Evolutionary conservation across 2,113 vertebrate genomes (phyloP), one percentile per base, ranked within the genome.

Genomic region (Oriolus oriolus): DNA sequence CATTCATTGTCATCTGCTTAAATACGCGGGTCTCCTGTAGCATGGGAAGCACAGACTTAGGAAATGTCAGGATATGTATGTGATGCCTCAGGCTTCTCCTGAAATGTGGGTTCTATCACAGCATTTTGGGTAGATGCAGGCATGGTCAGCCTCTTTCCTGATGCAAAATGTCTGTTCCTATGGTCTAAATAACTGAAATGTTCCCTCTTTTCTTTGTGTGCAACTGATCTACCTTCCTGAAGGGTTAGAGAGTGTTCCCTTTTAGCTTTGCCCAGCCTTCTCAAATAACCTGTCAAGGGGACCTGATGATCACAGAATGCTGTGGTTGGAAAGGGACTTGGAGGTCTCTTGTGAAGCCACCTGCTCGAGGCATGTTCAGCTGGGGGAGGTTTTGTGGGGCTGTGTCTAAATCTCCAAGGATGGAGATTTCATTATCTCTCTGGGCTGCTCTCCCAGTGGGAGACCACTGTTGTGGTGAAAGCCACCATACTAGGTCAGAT

Each of bases 281-380:
- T 23, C 8, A 18, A 49, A 33, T 78, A 81, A 37, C 73, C 24
- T 87, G 87, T 64, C 30, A 23, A 13, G 35, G 42, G 11, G 68
- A 64, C 7, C 24, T 53, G 49, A 41, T 52, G 74, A 56, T 64
- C 1, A 6, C 37, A 74, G 64, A 84, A 28, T 0, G 3, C 65
- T 56, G 41, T 1, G 5, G 6, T 60, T 49, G 49, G 27, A 56
- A 57, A 64, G 44, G 41, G 61, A 13, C 65, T 44, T 49, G 1
- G 12, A 30, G 16, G 31, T 85, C 44, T 33, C 39, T 70, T 49
- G 23, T 73, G 39, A 54, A 22, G 24, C 44, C 35, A 30, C 41
- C 33, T 47, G 52, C 73, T 54, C 3, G 1, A 77, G 54, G 69
- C 3, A 1, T 0, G 0, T 44, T 74, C 44, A 16, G 24, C 44